phyloP scores from a whole-genome alignment of 2,113 vertebrate genomes.

The Anolis sagrei region DNA sequence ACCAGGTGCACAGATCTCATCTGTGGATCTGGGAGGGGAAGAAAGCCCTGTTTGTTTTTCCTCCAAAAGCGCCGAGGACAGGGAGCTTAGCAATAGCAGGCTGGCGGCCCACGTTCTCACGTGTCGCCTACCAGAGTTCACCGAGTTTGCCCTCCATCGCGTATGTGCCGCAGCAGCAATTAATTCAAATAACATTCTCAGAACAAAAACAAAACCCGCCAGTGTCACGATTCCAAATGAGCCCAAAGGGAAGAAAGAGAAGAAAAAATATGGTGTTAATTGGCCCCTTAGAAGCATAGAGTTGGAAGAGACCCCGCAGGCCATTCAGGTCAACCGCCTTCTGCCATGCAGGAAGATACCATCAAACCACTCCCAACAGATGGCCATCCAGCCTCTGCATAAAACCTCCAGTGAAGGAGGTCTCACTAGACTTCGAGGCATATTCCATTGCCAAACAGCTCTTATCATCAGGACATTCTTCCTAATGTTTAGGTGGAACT shows the following conservation, averaged over 20 bases:
- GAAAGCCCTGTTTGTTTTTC: slow-evolving; percentile 16
- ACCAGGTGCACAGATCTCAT: slow-evolving; percentile 15
- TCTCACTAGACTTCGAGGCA: no score
- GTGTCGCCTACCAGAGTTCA: not conserved
- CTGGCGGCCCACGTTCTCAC: not conserved
- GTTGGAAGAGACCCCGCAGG: no score
- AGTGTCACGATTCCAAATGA: not conserved
- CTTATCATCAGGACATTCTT: no score
- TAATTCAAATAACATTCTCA: not conserved
- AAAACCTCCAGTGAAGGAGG: no score
- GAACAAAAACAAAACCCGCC: not conserved
- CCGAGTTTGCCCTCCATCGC: not conserved
- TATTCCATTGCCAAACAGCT: no score
- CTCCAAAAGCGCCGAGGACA: not conserved
- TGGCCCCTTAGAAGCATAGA: not conserved
- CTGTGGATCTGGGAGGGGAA: not conserved
- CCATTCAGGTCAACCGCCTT: no score
- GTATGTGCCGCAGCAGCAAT: not conserved
- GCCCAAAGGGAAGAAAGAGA: no score
- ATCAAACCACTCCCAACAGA: no score
- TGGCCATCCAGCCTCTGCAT: no score
- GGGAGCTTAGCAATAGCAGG: not conserved
- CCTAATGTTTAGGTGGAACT: no score
- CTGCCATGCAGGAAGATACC: no score
- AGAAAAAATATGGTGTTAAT: accelerated